phyloP scores from a whole-genome alignment of 2,797 vertebrate genomes.

The Psittacula derbiana region DNA sequence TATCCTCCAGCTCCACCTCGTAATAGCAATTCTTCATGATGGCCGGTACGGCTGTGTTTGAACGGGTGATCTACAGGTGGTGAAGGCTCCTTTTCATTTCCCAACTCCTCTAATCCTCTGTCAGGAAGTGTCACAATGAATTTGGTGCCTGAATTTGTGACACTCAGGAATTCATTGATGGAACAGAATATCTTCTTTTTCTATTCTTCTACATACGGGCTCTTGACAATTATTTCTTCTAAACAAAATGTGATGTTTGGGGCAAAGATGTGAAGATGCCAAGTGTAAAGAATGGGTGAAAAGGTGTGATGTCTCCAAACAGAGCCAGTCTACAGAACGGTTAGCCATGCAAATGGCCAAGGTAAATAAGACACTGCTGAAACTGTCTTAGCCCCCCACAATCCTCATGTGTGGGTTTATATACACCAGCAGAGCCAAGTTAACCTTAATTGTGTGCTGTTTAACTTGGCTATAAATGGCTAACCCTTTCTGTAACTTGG shows the following conservation, averaged over 20 bases:
- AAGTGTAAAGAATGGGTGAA: slow-evolving; percentile 38
- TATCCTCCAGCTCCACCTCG: neutral
- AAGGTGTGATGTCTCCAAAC: slow-evolving; percentile 66
- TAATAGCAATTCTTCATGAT: neutral
- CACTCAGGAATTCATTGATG: neutral
- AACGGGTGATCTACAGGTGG: neutral
- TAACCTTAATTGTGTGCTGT: slow-evolving; percentile 35
- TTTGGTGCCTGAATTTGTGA: neutral
- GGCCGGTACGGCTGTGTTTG: neutral
- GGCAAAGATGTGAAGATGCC: slow-evolving; percentile 21
- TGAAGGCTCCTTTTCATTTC: neutral
- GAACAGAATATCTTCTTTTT: neutral
- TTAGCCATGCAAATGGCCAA: slow-evolving; percentile 31
- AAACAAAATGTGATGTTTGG: neutral
- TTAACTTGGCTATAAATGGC: slow-evolving; percentile 28
- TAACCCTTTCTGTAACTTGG: slow-evolving; percentile 21
- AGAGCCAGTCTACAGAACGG: neutral
- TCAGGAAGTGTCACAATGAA: neutral
- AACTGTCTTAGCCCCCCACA: slow-evolving; percentile 8
- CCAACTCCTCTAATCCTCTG: neutral
- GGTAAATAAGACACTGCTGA: slow-evolving; percentile 42
- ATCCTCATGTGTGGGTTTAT: neutral
- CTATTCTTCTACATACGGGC: neutral
- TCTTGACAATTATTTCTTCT: slow-evolving; percentile 33
- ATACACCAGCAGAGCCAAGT: neutral